These are phyloP conservation scores for Aphis gossypii DNA, from an alignment of 1,140 invertebrate genomes.

Conservation along the genomic window DNA sequence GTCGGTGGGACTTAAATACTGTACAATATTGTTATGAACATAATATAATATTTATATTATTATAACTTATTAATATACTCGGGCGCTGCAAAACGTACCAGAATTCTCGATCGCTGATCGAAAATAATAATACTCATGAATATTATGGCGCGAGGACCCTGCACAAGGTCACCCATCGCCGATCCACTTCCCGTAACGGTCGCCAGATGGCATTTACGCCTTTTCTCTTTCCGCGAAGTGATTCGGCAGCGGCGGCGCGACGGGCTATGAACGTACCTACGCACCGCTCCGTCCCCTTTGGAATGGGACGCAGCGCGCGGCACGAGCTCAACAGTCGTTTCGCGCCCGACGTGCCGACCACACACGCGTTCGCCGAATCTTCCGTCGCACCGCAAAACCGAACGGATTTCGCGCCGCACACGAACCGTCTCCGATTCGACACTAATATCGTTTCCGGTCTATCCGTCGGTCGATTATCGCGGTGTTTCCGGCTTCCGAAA, in stretches of 20 bases:
- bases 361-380: not conserved
- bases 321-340: slow-evolving; percentile 54
- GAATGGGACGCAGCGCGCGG: slow-evolving; percentile 25
- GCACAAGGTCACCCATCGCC: not conserved
- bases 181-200: not conserved
- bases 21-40: not conserved
- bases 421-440: not conserved
- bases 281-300: not conserved
- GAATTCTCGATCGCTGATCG: not conserved
- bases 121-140: not conserved
- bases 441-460: not conserved
- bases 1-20: not conserved
- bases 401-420: no score
- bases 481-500: not conserved
- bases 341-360: slow-evolving; percentile 36
- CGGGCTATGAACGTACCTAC: not conserved
- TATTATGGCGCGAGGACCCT: not conserved
- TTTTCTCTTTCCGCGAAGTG: not conserved
- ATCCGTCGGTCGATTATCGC: not conserved
- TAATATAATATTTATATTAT: no score
- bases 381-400: not conserved
- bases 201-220: slow-evolving; percentile 47
- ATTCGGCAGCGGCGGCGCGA: not conserved
- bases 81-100: no score
- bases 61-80: not conserved